Evolutionary conservation across 53 echinoderm and acorn worm genomes (phyloP), one percentile per base, ranked within the genome.

Genomic region (Paracentrotus lividus): DNA sequence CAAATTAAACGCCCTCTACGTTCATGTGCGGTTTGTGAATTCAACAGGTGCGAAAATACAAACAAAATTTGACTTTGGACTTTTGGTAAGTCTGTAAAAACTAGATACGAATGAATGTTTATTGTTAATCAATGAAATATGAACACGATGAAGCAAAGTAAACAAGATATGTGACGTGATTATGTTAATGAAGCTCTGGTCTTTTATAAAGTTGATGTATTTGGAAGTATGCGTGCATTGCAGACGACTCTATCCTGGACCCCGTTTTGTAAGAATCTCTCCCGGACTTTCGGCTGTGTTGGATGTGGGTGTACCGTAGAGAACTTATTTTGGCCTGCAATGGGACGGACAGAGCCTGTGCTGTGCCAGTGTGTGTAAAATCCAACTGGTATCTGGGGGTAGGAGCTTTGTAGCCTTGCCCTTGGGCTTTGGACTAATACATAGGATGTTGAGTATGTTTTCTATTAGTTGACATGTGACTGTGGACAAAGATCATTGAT

Each of bases 21-120:
- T 61, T 61, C 18, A 1, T 26, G 26, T 57, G 15, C 14, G 57
- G 4, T 57, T 14, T 8, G 61, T 18, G 20, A 31, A 36, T 34
- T 31, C 69, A 69, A 69, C 69, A 69, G 69, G 69, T 69, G 36
- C 69, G 69, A 69, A n/a, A 69, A 69, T 38, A 36, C 0, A 69
- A 69, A 69, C 15, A 38, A 69, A 36, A 16, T 34, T 36, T 69
- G n/a, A n/a, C 20, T 0, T 51, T 51, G 51, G 51, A 6, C n/a
- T n/a, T 5, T 38, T 69, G 69, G 69, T 69, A 69, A 69, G 69
- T 69, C 36, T 36, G 13, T 69, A 36, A 69, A 26, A 69, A 38
- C 18, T 16, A 14, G 69, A 38, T 38, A 69, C 34, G 5, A 16
- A 26, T 26, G 38, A 69, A 18, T 69, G 15, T 7, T 38, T 5